Conservation (phyloP, 2,888 invertebrate genomes). For the Maniola hyperantus region DNA sequence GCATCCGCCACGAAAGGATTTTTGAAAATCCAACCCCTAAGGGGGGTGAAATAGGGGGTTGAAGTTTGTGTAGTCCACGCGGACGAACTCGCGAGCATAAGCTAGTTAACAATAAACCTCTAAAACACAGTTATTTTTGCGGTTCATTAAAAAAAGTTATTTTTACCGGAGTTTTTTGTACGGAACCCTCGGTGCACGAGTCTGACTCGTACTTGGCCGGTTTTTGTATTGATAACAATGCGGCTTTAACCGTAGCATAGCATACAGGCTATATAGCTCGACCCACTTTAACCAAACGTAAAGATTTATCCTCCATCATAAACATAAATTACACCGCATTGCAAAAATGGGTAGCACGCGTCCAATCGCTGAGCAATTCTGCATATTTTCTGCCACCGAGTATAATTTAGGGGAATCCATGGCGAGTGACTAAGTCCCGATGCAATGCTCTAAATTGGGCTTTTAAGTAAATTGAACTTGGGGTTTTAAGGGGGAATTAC, state of each 20-base stretch:
- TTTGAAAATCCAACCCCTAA: too few species aligned
- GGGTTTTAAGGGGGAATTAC: neutral
- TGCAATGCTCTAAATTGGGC: slow-evolving; percentile 2
- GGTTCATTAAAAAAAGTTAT: too few species aligned
- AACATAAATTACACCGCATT: slow-evolving; percentile 22
- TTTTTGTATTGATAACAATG: neutral
- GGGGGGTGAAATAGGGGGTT: too few species aligned
- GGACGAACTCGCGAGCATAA: too few species aligned
- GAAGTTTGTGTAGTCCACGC: too few species aligned
- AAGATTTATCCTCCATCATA: slow-evolving; percentile 15
- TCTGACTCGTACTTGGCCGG: too few species aligned
- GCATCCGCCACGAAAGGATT: too few species aligned
- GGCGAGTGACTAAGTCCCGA: neutral
- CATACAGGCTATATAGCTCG: neutral
- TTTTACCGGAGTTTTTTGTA: too few species aligned
- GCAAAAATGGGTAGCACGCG: slow-evolving; percentile 13
- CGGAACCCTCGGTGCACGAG: too few species aligned
- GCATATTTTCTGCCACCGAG: slow-evolving; percentile 1
- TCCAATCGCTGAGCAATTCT: neutral
- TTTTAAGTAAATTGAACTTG: slow-evolving; percentile 14
- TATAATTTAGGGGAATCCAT: slow-evolving; percentile 5
- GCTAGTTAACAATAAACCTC: too few species aligned
- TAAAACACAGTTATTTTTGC: too few species aligned
- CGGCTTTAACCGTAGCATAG: neutral
- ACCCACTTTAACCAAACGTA: slow-evolving; percentile 13